Evolutionary conservation across 1,140 invertebrate genomes (phyloP).

Genomic region (Sipha flava): DNA sequence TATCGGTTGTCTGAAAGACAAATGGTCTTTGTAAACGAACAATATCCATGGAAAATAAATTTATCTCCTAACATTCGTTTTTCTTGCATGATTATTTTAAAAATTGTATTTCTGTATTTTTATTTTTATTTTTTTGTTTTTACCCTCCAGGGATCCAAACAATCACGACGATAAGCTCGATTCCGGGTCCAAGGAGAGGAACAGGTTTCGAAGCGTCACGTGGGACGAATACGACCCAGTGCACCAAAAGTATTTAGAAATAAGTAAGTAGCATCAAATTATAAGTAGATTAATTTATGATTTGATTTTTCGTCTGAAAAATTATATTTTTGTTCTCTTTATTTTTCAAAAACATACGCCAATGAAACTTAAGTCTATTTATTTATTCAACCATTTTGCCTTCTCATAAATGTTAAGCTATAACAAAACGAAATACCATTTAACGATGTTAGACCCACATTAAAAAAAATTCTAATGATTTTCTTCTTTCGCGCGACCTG

Average conservation of each 20-base stretch:
- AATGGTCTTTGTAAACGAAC: constrained; percentile 22
- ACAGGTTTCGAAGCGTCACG: constrained; percentile 67
- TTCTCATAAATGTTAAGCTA: not conserved
- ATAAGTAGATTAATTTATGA: not conserved
- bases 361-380: not conserved
- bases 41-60: constrained; percentile 25
- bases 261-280: constrained; percentile 56
- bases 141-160: constrained; percentile 73
- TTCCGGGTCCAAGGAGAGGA: constrained; percentile 70
- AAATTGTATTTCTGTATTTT: constrained; percentile 34
- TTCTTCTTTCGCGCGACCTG: not conserved
- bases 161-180: constrained; percentile 63
- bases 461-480: not conserved
- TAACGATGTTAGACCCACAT: not conserved
- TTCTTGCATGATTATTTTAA: constrained; percentile 16
- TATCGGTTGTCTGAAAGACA: constrained; percentile 22
- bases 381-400: not conserved
- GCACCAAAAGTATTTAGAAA: constrained; percentile 86
- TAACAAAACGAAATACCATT: not conserved
- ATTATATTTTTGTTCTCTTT: not conserved
- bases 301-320: not conserved
- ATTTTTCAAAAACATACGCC: not conserved
- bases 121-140: too few relatives aligned
- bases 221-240: constrained; percentile 87
- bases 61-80: constrained; percentile 17